A percentile compares a stretch with the other conserved stretches of the same genome.
Conservation (phyloP, 2,888 invertebrate genomes). For the Ceriagrion tenellum region DNA sequence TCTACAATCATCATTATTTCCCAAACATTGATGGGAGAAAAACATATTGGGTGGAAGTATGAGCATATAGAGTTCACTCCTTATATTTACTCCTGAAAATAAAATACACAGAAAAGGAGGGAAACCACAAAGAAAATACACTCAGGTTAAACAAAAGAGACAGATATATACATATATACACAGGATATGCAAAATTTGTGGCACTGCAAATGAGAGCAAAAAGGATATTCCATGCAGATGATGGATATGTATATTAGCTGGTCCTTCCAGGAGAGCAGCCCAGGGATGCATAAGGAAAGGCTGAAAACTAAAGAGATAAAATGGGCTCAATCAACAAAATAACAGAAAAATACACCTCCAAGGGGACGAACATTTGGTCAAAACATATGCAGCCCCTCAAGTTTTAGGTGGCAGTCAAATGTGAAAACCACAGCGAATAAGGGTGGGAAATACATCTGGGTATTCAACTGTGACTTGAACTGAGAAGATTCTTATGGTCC, state of each 20-base stretch:
- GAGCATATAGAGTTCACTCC: too few species aligned
- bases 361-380: constrained; percentile 40
- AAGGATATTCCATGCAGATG: constrained; percentile 48
- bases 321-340: constrained; percentile 39
- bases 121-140: neutral
- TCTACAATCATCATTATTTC: neutral
- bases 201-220: constrained; percentile 36
- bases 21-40: constrained; percentile 24
- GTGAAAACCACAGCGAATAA: constrained; percentile 26
- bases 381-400: constrained; percentile 1
- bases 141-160: neutral
- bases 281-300: constrained; percentile 21
- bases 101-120: neutral
- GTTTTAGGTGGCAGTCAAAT: neutral
- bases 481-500: constrained; percentile 66
- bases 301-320: constrained; percentile 57
- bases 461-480: constrained; percentile 51
- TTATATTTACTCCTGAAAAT: constrained; percentile 48
- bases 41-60: neutral
- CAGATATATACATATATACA: constrained; percentile 56
- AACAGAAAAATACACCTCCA: neutral
- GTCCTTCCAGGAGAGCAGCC: constrained; percentile 11
- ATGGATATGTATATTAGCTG: neutral
- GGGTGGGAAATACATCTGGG: neutral
- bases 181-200: neutral